Evolutionary conservation across 2,888 invertebrate species (phyloP).

Genomic region (Dioctria rufipes): DNA sequence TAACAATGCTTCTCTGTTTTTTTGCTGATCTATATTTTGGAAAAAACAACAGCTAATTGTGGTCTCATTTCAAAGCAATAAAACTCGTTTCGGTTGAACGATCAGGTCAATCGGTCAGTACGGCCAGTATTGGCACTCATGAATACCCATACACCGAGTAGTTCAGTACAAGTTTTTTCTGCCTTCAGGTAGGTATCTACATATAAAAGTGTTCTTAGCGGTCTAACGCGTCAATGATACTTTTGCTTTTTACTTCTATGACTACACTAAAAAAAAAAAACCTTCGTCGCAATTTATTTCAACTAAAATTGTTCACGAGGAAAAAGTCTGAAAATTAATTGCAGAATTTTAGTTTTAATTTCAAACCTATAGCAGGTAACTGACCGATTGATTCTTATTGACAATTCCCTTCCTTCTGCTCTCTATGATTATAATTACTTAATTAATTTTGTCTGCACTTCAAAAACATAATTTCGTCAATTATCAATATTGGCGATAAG

Average conservation of each 20-base stretch:
- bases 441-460: background rate
- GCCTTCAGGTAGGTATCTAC: background rate
- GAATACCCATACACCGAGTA: background rate
- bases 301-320: no score
- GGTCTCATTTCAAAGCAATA: background rate
- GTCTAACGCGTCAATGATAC: background rate
- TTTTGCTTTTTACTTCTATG: no score
- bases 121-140: background rate
- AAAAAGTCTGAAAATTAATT: no score
- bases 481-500: background rate
- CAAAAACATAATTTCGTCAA: background rate
- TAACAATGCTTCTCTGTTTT: no score
- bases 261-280: no score
- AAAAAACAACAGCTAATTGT: background rate
- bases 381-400: background rate
- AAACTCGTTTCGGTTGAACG: constrained; percentile 4
- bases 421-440: background rate
- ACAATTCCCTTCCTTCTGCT: background rate
- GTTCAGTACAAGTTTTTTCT: background rate
- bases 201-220: background rate
- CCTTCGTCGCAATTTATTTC: no score
- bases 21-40: no score
- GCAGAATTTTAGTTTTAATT: background rate
- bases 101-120: constrained; percentile 6
- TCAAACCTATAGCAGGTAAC: background rate